Conservation (phyloP, 2,113 vertebrate genomes). For the Tor tambroides region DNA sequence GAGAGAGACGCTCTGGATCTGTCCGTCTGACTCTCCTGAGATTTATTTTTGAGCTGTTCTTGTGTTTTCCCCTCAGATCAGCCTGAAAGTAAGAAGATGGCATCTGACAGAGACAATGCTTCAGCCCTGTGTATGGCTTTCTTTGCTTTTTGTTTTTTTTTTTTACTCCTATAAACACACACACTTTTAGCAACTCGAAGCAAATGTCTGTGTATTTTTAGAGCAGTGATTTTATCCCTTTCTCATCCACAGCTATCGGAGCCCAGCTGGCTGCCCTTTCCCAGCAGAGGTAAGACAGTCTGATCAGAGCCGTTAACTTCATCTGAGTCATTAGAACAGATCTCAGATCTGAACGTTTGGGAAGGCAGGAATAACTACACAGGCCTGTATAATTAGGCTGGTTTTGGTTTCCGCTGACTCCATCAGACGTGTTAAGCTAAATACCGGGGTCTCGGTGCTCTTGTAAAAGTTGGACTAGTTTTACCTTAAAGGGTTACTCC, state of each 20-base stretch:
- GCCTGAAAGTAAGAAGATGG: slow-evolving; percentile 91
- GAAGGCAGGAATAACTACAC: background rate
- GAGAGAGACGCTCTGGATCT: background rate
- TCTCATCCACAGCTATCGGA: slow-evolving; percentile 77
- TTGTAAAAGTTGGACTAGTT: background rate
- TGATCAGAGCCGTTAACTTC: background rate
- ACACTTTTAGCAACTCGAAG: background rate
- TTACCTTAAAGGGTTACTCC: background rate
- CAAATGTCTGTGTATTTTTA: slow-evolving; percentile 34
- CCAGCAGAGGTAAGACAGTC: slow-evolving; percentile 75
- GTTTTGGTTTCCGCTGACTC: background rate
- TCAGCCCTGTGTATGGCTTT: slow-evolving; percentile 69
- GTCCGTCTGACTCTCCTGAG: background rate
- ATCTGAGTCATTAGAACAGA: background rate
- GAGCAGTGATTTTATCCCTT: slow-evolving; percentile 51
- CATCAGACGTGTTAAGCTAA: background rate
- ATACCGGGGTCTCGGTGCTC: background rate
- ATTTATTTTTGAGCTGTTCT: slow-evolving; percentile 25
- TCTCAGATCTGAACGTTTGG: background rate
- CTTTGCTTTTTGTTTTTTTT: background rate
- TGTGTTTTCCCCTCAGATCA: slow-evolving; percentile 79
- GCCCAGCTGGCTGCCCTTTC: slow-evolving; percentile 88
- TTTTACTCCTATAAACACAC: background rate
- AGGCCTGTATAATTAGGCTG: background rate
- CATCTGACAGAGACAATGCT: slow-evolving; percentile 85